A percentile compares a stretch with the other conserved stretches of the same genome.
These are phyloP conservation scores for Alviniconcha marisindica DNA, from an alignment of 1,140 invertebrate genomes.

Conservation along the genomic window DNA sequence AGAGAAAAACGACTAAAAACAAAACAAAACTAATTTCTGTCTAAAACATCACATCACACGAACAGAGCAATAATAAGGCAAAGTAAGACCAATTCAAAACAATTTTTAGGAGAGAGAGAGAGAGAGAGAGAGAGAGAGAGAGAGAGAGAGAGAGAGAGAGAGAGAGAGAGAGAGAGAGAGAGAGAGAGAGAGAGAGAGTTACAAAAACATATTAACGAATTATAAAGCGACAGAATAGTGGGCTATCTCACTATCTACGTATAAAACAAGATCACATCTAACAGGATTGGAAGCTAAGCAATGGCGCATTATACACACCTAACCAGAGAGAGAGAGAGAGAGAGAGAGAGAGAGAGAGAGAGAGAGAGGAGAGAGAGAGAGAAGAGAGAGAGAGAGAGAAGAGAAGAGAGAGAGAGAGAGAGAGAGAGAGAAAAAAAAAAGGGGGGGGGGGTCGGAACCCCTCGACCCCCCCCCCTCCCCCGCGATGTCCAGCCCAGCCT, in stretches of 20 bases:
- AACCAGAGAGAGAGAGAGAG: background rate
- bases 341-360: background rate
- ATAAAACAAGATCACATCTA: background rate
- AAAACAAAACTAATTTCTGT: too few species aligned
- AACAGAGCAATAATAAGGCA: too few species aligned
- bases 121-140: too few species aligned
- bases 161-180: slow-evolving; percentile 70
- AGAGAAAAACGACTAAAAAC: too few species aligned
- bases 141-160: too few species aligned
- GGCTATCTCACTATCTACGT: background rate
- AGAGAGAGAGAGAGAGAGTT: slow-evolving; percentile 64
- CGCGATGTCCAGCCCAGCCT: background rate
- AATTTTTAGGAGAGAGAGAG: too few species aligned
- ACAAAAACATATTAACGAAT: slow-evolving; percentile 22
- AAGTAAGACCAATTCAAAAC: too few species aligned
- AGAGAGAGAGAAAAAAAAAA: background rate
- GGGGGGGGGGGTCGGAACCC: background rate
- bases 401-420: background rate
- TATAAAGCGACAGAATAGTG: too few species aligned
- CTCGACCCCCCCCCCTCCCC: background rate
- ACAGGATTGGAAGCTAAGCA: background rate
- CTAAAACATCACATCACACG: too few species aligned
- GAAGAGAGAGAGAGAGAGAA: background rate
- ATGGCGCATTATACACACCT: background rate
- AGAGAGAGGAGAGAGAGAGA: background rate